A percentile compares a stretch with the other conserved stretches of the same genome.
These are phyloP conservation scores for Onychomys torridus DNA, from an alignment of 2,797 vertebrate species.

Conservation along the genomic window DNA sequence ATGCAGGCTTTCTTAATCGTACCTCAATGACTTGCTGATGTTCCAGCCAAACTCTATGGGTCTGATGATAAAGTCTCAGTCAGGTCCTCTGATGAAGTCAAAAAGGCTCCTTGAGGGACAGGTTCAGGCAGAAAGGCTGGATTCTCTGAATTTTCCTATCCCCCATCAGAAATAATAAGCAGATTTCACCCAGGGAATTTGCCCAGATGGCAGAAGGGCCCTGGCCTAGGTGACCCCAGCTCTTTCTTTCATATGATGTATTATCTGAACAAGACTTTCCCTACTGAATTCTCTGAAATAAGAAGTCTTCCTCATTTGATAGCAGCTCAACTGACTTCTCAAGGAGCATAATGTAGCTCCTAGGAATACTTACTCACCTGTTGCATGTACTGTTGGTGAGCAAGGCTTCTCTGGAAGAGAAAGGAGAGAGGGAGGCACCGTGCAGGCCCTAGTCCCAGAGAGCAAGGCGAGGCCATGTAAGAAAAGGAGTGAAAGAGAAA, in stretches of 20 bases:
- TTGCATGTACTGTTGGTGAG: not conserved
- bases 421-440: not conserved
- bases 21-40: not conserved
- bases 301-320: not conserved
- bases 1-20: not conserved
- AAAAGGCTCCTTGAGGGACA: not conserved
- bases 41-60: not conserved
- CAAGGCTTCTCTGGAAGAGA: not conserved
- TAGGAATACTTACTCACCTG: not conserved
- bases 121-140: not conserved
- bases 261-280: not conserved
- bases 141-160: not conserved
- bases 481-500: not conserved
- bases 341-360: not conserved
- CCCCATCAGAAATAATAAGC: not conserved
- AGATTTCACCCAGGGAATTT: not conserved
- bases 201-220: not conserved
- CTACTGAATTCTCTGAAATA: not conserved
- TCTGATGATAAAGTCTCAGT: not conserved
- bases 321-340: not conserved
- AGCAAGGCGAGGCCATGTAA: constrained; percentile 13
- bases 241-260: not conserved
- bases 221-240: not conserved
- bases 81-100: not conserved
- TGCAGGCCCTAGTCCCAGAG: not conserved